Percentiles rank a stretch among this genome's conserved stretches.
phyloP scores from a whole-genome alignment of 2,113 vertebrate species.

The Lucifuga dentata region DNA sequence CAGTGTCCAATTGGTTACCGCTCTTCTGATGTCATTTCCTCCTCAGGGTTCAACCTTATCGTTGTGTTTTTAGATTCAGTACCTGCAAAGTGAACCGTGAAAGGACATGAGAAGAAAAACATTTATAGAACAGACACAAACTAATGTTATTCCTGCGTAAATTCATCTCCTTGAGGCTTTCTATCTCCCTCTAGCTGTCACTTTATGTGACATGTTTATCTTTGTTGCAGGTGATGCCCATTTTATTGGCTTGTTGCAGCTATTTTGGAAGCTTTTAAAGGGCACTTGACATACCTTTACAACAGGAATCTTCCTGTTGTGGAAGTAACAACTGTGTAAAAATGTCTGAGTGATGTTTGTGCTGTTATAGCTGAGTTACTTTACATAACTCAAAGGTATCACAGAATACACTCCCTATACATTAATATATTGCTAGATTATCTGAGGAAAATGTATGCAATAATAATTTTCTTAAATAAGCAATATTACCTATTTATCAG shows the following conservation, averaged over 20 bases:
- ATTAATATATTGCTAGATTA: no score
- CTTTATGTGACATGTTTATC: slow-evolving; percentile 33
- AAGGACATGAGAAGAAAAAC: background rate
- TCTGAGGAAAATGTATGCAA: no score
- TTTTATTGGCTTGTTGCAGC: slow-evolving; percentile 23
- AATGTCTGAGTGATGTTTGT: background rate
- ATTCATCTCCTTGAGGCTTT: background rate
- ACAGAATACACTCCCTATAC: background rate
- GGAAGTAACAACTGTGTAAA: slow-evolving; percentile 18
- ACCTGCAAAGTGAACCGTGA: slow-evolving; percentile 47
- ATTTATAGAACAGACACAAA: background rate
- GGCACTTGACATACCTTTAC: slow-evolving; percentile 43
- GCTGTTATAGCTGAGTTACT: background rate
- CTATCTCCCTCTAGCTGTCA: slow-evolving; percentile 54
- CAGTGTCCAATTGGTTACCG: slow-evolving; percentile 13
- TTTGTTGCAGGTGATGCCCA: slow-evolving; percentile 1
- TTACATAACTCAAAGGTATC: no score
- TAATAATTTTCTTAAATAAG: no score
- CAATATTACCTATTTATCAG: no score
- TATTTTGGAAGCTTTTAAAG: slow-evolving; percentile 58
- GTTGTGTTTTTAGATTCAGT: slow-evolving; percentile 4
- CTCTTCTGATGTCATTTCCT: slow-evolving; percentile 40
- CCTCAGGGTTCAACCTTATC: background rate
- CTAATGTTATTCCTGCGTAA: background rate
- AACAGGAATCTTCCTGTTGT: slow-evolving; percentile 36